These are phyloP conservation scores for Acanthosepion esculentum DNA, from an alignment of 2,888 invertebrate genomes.

Conservation along the genomic window DNA sequence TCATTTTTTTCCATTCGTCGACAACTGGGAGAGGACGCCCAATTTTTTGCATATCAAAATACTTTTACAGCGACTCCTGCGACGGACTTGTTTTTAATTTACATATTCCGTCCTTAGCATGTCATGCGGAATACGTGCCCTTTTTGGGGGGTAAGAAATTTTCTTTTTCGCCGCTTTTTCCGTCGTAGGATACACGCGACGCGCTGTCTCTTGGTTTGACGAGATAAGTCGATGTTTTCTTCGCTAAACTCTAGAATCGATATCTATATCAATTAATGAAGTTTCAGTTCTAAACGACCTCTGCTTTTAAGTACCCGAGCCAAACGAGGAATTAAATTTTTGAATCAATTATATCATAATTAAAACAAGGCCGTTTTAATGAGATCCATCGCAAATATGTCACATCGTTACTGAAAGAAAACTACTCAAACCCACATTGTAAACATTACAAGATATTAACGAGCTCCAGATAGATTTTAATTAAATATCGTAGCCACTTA, in stretches of 20 bases:
- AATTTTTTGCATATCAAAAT: too few species aligned
- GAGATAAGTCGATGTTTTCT: too few species aligned
- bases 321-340: neutral
- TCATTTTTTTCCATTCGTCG: too few species aligned
- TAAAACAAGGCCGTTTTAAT: neutral
- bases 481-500: neutral
- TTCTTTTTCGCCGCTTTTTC: too few species aligned
- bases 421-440: neutral
- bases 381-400: neutral
- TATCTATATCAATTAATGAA: neutral
- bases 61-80: too few species aligned
- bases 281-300: neutral
- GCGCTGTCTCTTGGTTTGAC: too few species aligned
- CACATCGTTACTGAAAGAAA: neutral
- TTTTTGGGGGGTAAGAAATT: too few species aligned
- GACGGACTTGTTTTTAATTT: too few species aligned
- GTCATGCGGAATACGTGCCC: too few species aligned
- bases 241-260: neutral
- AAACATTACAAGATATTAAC: neutral
- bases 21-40: too few species aligned
- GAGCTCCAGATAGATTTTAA: neutral
- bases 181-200: too few species aligned
- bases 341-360: neutral
- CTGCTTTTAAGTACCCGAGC: neutral
- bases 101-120: too few species aligned